Evolutionary conservation across 2,113 vertebrate genomes (phyloP).

Genomic region (Monopterus albus): DNA sequence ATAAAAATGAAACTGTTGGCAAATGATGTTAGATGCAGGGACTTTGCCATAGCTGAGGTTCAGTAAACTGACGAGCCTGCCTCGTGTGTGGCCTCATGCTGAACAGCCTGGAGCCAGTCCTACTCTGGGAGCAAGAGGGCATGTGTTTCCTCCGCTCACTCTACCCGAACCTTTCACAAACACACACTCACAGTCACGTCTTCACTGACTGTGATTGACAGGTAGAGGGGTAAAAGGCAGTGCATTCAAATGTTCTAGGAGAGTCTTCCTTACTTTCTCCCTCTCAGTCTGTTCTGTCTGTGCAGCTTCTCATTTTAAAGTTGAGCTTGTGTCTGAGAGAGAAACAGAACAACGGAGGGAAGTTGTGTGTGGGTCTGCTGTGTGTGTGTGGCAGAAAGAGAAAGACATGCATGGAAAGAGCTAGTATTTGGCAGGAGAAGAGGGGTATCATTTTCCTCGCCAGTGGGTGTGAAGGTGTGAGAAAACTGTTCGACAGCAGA

Average conservation of each 20-base stretch:
- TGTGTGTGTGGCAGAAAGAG: not conserved
- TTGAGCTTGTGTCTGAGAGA: constrained; percentile 37
- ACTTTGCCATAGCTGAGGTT: constrained; percentile 26
- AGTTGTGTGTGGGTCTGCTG: not conserved
- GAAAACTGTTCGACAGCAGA: constrained; percentile 49
- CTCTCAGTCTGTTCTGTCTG: constrained; percentile 30
- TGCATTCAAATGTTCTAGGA: constrained; percentile 35
- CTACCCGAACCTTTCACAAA: constrained; percentile 14
- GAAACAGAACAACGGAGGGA: not conserved
- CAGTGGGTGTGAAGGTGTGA: constrained; percentile 45
- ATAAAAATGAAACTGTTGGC: constrained; percentile 42
- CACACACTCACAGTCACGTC: constrained; percentile 21
- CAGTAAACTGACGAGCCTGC: constrained; percentile 40
- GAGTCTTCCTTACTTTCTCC: constrained; percentile 36
- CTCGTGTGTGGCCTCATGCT: constrained; percentile 28
- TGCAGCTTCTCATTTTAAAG: constrained; percentile 34
- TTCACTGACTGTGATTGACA: constrained; percentile 46
- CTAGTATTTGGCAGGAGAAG: constrained; percentile 34
- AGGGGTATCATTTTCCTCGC: constrained; percentile 47
- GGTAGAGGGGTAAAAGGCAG: constrained; percentile 22
- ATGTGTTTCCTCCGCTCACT: constrained; percentile 8
- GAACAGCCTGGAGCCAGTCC: constrained; percentile 50
- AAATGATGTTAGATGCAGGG: constrained; percentile 19
- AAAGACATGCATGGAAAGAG: not conserved
- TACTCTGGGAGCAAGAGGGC: constrained; percentile 35